Evolutionary conservation across 2,113 vertebrate species (phyloP), one percentile per base, ranked within the genome.

Genomic region (Hippolais icterina): DNA sequence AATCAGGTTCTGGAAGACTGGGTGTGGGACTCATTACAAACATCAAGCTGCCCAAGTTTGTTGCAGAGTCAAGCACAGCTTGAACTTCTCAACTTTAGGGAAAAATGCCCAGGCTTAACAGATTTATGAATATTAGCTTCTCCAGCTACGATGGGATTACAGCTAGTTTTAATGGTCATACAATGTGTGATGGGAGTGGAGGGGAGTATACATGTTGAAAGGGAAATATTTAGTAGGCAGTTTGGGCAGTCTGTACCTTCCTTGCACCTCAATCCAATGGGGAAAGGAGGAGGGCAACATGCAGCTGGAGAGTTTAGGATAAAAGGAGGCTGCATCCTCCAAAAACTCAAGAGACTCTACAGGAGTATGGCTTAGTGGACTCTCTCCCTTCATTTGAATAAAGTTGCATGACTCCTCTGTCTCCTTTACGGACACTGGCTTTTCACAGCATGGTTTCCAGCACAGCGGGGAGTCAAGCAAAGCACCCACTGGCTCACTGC

Each of bases 401-500:
- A 57, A 41, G 16, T 3, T 49, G 42, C 31, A 42, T 5, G 24
- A 57, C 20, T 65, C 50, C 15, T 28, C n/a, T 41, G 12, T 20
- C 24, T 29, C 20, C 16, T 57, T 65, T 65, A 41, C 2, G 4
- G 52, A 49, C 42, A 49, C 8, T 41, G 29, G 15, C 50, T 29
- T 75, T 85, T 24, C 60, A 57, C 24, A 49, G 20, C 0, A 0
- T 85, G 50, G 49, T 10, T 49, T 75, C 65, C 35, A 0, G 0
- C 46, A 49, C 15, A 49, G 42, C 6, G 35, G 49, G 29, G 24
- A 54, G 24, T n/a, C 29, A 70, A 79, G 24, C 0, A 0, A 46
- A 61, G 20, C 29, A 54, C 5, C n/a, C 41, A 29, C 12, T 53
- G 12, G 63, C 56, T 78, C 54, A n/a, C 29, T n/a, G 74, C 39